Base-by-base conservation (phyloP, 2,113 vertebrate species). In the Hippopotamus amphibius region DNA sequence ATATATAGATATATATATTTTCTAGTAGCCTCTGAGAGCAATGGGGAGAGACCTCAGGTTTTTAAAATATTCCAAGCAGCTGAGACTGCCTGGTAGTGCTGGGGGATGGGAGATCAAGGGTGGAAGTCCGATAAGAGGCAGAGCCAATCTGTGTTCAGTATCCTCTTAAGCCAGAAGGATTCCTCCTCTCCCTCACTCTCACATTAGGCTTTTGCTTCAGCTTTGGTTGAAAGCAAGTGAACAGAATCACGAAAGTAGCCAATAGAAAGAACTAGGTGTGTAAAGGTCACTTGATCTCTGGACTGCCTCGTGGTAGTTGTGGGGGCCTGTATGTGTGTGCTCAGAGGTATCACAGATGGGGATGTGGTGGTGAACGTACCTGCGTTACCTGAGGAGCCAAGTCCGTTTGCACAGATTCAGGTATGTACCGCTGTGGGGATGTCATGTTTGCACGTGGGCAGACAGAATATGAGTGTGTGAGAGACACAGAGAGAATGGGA, bases 271-370 rank as follows among this genome's bases (percentile, higher is more conserved):
- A 69, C 8, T 57, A 61, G 4, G 5, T 19, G 1, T 5, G 7
- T 30, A 21, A 81, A 76, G n/a, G 33, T 59, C 5, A n/a, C 33
- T n/a, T 63, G 12, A 7, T 57, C 12, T 94, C 33, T 41, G 5
- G 11, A 11, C 3, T 5, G 8, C 26, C 15, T 21, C 6, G 8
- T 33, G 4, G 26, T 65, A 0, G 46, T 28, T n/a, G 10, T 57
- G 33, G 33, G 33, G 5, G 1, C 63, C 50, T 57, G 3, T 7
- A 0, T 17, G 10, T 41, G 9, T 50, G 3, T 59, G 17, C 46
- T 41, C 0, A 33, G 41, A 79, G 15, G 2, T 53, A 8, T n/a
- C 19, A 26, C 1, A 37, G 5, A 28, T 0, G 63, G 3, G 1
- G 15, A 4, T n/a, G 21, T 30, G 74, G 5, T 7, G 12, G 9